Percentiles rank a stretch among this genome's conserved stretches.
These are phyloP conservation scores for Notodonta ziczac DNA, from an alignment of 2,888 invertebrate species.

Conservation along the genomic window DNA sequence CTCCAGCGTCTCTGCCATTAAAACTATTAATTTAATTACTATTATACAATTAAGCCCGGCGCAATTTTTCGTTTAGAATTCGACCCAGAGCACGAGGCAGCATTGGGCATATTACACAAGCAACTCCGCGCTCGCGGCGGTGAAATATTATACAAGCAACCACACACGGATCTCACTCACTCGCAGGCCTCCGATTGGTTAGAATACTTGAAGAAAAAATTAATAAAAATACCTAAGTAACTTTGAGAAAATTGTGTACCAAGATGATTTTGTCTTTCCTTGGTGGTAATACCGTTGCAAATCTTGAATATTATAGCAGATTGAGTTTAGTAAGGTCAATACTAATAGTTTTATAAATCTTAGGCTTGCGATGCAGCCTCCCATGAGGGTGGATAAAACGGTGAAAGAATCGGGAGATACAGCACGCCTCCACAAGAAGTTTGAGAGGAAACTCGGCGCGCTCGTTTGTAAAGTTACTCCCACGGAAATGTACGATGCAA, in stretches of 20 bases:
- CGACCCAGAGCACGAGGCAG: conserved; percentile 52
- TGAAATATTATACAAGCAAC: conserved; percentile 61
- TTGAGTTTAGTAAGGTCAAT: not conserved
- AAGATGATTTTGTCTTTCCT: too few relatives aligned
- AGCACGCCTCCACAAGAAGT: conserved; percentile 67
- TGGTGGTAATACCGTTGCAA: too few relatives aligned
- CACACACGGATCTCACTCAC: conserved; percentile 58
- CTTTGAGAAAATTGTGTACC: too few relatives aligned
- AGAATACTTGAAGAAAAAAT: conserved; percentile 7
- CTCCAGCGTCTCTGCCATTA: too few relatives aligned
- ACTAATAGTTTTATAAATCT: not conserved
- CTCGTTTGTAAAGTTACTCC: conserved; percentile 56
- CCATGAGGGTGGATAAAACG: conserved; percentile 57
- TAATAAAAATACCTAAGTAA: too few relatives aligned
- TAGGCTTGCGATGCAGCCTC: conserved; percentile 46
- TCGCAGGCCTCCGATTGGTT: conserved; percentile 61
- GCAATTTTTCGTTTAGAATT: conserved; percentile 26
- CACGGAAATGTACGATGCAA: conserved; percentile 3
- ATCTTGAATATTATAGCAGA: too few relatives aligned
- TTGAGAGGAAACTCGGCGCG: conserved; percentile 61
- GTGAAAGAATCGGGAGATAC: conserved; percentile 67
- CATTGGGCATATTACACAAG: conserved; percentile 51
- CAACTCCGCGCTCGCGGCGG: conserved; percentile 53
- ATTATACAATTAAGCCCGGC: too few relatives aligned
- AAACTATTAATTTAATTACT: too few relatives aligned